Conservation (phyloP, 2,888 invertebrate species). For the Acheta domesticus region DNA sequence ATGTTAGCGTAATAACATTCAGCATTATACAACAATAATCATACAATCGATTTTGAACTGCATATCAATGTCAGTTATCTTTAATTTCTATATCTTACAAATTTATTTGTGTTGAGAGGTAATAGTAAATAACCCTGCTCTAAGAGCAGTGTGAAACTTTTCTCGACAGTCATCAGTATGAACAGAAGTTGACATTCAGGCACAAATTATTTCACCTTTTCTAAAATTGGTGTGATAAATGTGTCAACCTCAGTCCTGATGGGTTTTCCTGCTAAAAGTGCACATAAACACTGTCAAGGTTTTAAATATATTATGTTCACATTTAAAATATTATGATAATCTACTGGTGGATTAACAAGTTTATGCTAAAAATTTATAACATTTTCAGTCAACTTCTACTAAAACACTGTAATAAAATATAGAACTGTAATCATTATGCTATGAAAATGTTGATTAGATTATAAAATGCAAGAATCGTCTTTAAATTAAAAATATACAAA, state of each 20-base stretch:
- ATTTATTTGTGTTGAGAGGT: no score
- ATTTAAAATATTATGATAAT: neutral
- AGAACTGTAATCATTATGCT: neutral
- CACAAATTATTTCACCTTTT: neutral
- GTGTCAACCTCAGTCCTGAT: neutral
- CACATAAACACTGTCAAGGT: neutral
- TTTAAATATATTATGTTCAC: neutral
- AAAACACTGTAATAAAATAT: neutral
- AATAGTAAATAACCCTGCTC: no score
- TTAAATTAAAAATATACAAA: no score
- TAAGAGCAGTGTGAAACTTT: neutral
- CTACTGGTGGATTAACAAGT: no score
- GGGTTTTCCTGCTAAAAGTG: neutral
- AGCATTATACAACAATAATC: neutral
- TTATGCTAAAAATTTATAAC: no score
- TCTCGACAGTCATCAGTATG: neutral
- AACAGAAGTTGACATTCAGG: neutral
- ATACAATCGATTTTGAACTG: no score
- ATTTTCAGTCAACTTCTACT: neutral
- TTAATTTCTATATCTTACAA: no score
- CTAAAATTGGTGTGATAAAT: neutral
- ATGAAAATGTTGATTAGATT: neutral
- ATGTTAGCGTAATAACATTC: neutral
- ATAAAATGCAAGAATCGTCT: no score
- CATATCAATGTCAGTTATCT: no score